Evolutionary conservation across 92 coral and sea anemone genomes (phyloP).

Genomic region (Actinernus sp.): DNA sequence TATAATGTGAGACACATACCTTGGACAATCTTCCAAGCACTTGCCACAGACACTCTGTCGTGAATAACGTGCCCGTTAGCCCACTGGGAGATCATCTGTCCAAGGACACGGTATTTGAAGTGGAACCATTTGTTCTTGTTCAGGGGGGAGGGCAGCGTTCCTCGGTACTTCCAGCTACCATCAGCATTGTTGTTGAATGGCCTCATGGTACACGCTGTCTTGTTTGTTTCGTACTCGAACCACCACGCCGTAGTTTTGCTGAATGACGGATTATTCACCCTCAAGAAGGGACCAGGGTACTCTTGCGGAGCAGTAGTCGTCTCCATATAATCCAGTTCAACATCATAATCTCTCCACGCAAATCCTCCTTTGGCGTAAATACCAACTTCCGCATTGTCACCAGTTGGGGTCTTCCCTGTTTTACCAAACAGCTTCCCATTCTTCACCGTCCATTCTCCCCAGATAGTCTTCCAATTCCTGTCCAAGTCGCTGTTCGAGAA

Average conservation of each 20-base stretch:
- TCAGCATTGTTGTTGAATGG: slow-evolving; percentile 63
- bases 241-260: slow-evolving; percentile 84
- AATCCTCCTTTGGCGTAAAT: slow-evolving; percentile 57
- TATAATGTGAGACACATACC: no score
- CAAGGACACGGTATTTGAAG: slow-evolving; percentile 64
- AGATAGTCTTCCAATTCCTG: slow-evolving; percentile 50
- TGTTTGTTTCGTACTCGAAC: slow-evolving; percentile 67
- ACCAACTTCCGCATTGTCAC: slow-evolving; percentile 55
- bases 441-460: slow-evolving; percentile 53
- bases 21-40: slow-evolving; percentile 62
- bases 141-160: slow-evolving; percentile 49
- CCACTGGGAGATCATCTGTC: slow-evolving; percentile 76
- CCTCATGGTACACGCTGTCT: slow-evolving; percentile 73
- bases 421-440: slow-evolving; percentile 54
- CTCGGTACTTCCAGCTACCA: slow-evolving; percentile 57
- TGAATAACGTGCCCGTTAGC: slow-evolving; percentile 58
- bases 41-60: slow-evolving; percentile 54
- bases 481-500: slow-evolving; percentile 38
- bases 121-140: slow-evolving; percentile 62
- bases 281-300: slow-evolving; percentile 78
- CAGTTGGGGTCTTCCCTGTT: slow-evolving; percentile 55
- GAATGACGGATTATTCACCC: slow-evolving; percentile 33
- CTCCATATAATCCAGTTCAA: slow-evolving; percentile 82
- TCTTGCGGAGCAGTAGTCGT: slow-evolving; percentile 19
- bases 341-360: slow-evolving; percentile 78